Evolutionary conservation across 2,113 vertebrate species (phyloP), one percentile per base, ranked within the genome.

Genomic region (Regulus satrapa): DNA sequence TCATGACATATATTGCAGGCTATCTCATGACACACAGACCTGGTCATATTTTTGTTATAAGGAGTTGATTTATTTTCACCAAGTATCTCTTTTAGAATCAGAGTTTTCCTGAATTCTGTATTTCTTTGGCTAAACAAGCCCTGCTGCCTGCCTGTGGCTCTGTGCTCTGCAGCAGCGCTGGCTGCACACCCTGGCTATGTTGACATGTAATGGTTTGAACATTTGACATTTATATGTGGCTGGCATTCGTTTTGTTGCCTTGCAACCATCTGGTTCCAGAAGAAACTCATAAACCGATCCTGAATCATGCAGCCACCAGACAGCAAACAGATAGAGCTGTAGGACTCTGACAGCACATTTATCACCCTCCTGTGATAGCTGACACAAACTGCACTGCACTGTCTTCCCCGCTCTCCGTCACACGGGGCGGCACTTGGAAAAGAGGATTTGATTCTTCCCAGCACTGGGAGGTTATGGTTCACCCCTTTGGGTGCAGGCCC

Each of bases 1-100:
- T 92, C 48, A 49, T 89, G 85, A 85, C 63, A 93, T 41, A 84
- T n/a, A 92, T 63, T 86, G 45, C 76, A 89, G 77, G 74, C 93
- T 97, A 84, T 96, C 95, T 95, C 80, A 80, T 91, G 88, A 81
- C 94, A 80, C 2, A 1, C 84, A 88, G 74, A 95, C 68, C 92
- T 92, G 95, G 93, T 75, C 77, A 78, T 94, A 78, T 94, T 97
- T 96, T 95, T 69, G 52, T 93, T 96, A 41, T 55, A 94, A 91
- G 92, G 54, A 94, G 76, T 68, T 95, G 81, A 92, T 95, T 96
- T 95, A 94, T 94, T 94, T 96, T 91, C 92, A 86, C 78, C 73
- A 88, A 78, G 59, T 91, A 88, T 92, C 81, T 84, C 85, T 85
- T 54, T 76, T 36, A 51, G 56, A 81, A 78, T 95, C 78, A 59